These are phyloP conservation scores for Cheilinus undulatus DNA, from an alignment of 2,113 vertebrate genomes.

Conservation along the genomic window DNA sequence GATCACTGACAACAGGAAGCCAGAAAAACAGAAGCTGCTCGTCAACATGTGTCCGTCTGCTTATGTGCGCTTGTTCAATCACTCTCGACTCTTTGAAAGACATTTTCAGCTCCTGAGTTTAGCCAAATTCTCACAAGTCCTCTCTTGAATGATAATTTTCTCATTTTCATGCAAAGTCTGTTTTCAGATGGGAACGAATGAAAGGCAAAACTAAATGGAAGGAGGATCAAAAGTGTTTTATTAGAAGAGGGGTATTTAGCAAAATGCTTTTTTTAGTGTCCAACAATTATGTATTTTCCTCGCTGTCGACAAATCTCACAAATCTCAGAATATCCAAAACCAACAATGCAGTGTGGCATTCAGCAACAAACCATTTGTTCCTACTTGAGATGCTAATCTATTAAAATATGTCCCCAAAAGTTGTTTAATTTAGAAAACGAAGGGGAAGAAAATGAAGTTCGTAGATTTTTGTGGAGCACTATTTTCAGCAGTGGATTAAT, in stretches of 20 bases:
- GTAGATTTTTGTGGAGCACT: neutral
- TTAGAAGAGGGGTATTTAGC: neutral
- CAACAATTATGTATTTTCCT: neutral
- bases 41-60: constrained; percentile 5
- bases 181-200: neutral
- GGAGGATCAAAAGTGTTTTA: neutral
- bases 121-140: constrained; percentile 1
- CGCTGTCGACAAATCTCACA: neutral
- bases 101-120: neutral
- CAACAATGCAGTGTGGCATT: neutral
- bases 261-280: neutral
- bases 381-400: neutral
- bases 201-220: neutral
- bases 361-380: neutral
- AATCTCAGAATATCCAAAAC: neutral
- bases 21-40: constrained; percentile 47
- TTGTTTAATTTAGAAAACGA: neutral
- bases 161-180: neutral
- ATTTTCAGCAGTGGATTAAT: neutral
- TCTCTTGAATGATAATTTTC: neutral
- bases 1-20: constrained; percentile 54
- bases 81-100: constrained; percentile 5
- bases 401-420: neutral
- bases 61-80: neutral
- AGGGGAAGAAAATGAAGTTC: neutral